phyloP scores from a whole-genome alignment of 2,797 vertebrate genomes.

The Rhinatrema bivittatum region DNA sequence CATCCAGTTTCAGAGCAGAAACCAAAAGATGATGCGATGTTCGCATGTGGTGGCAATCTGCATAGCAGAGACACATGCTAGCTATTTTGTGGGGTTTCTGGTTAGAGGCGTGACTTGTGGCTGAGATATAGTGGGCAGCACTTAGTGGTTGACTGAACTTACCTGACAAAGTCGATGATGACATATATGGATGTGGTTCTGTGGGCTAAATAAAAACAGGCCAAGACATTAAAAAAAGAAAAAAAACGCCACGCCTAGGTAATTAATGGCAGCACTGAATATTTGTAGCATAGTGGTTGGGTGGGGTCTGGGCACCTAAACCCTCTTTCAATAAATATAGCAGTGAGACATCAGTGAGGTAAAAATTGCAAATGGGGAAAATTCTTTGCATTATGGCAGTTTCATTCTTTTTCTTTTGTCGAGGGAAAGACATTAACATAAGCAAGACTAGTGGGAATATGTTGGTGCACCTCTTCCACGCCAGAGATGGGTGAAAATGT shows the following conservation, averaged over 20 bases:
- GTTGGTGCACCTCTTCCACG: no score
- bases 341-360: conserved; percentile 18
- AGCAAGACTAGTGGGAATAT: no score
- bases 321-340: conserved; percentile 27
- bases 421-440: no score
- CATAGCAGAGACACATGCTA: conserved; percentile 7
- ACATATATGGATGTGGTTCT: conserved; percentile 47
- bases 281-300: conserved; percentile 29
- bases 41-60: not conserved
- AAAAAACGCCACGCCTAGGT: conserved; percentile 39
- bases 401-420: no score
- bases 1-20: no score
- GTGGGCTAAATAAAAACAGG: conserved; percentile 53
- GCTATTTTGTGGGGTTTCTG: conserved; percentile 46
- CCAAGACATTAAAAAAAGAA: conserved; percentile 40
- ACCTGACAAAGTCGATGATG: conserved; percentile 17
- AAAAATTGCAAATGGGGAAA: conserved; percentile 9
- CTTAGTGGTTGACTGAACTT: conserved; percentile 39
- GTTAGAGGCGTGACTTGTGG: conserved; percentile 29
- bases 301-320: conserved; percentile 24
- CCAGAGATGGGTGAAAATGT: no score
- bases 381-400: no score
- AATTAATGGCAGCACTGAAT: conserved; percentile 51
- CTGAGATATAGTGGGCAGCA: conserved; percentile 16
- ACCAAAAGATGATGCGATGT: no score